phyloP scores from a whole-genome alignment of 2,113 vertebrate species.

The Peromyscus polionotus region DNA sequence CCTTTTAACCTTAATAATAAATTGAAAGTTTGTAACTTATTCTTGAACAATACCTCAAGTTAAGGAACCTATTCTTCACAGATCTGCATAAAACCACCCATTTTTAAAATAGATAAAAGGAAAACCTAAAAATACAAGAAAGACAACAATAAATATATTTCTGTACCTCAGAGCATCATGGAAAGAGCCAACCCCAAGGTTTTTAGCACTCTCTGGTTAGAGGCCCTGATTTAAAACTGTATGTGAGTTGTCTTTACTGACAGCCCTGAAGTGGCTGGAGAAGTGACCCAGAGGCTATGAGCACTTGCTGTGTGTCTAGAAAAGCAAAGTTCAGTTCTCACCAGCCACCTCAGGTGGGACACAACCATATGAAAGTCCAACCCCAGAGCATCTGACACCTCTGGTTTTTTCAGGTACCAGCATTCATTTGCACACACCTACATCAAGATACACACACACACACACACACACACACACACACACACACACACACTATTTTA shows the following conservation, averaged over 20 bases:
- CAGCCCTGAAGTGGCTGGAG: not conserved
- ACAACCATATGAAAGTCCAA: not conserved
- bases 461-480: not conserved
- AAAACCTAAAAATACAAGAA: not conserved
- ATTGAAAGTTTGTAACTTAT: not conserved
- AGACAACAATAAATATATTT: not conserved
- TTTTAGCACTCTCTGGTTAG: too few relatives aligned
- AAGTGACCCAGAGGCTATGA: not conserved
- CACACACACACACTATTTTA: not conserved
- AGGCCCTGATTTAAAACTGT: not conserved
- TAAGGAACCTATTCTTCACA: not conserved
- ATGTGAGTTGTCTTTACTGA: not conserved
- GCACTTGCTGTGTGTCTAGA: not conserved
- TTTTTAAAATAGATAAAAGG: not conserved
- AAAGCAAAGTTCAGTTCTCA: not conserved
- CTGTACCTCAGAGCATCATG: not conserved
- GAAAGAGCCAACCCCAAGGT: not conserved
- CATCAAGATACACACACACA: not conserved
- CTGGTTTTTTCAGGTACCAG: not conserved
- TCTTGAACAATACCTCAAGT: not conserved
- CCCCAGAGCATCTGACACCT: not conserved
- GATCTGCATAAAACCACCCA: not conserved
- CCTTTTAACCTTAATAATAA: not conserved
- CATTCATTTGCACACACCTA: not conserved
- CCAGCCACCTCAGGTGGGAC: not conserved